Conservation (phyloP, 2,888 invertebrate species). For the Leucophenga maculata region DNA sequence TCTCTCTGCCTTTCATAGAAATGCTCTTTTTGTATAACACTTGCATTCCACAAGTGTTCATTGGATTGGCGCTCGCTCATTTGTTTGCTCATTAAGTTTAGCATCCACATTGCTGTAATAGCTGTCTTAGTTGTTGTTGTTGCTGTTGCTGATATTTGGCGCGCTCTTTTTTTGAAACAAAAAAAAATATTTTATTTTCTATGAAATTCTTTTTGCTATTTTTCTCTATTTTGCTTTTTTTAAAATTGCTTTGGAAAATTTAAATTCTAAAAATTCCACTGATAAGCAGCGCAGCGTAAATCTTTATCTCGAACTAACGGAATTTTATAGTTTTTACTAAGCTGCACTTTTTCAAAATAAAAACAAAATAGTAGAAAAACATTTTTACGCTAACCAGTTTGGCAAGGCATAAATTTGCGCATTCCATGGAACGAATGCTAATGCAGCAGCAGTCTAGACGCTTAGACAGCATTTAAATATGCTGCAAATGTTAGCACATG, state of each 20-base stretch:
- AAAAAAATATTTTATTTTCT: no score
- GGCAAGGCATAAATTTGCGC: no score
- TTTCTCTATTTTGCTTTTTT: slow-evolving; percentile 31
- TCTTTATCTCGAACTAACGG: no score
- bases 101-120: not conserved
- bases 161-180: slow-evolving; percentile 4
- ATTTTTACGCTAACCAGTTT: no score
- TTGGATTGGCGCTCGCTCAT: slow-evolving; percentile 11
- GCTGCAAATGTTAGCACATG: not conserved
- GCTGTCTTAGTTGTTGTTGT: slow-evolving; percentile 7
- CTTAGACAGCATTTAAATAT: slow-evolving; percentile 22
- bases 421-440: no score
- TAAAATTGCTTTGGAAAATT: no score
- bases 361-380: slow-evolving; percentile 2
- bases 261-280: no score
- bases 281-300: no score
- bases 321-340: slow-evolving; percentile 1
- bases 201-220: slow-evolving; percentile 34
- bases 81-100: not conserved
- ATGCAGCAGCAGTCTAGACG: slow-evolving; percentile 22
- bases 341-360: slow-evolving; percentile 15
- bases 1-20: not conserved
- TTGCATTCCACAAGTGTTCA: slow-evolving; percentile 39
- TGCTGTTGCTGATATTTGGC: not conserved
- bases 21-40: slow-evolving; percentile 6